Evolutionary conservation across 2,113 vertebrate genomes (phyloP).

Genomic region (Phoenicopterus ruber): DNA sequence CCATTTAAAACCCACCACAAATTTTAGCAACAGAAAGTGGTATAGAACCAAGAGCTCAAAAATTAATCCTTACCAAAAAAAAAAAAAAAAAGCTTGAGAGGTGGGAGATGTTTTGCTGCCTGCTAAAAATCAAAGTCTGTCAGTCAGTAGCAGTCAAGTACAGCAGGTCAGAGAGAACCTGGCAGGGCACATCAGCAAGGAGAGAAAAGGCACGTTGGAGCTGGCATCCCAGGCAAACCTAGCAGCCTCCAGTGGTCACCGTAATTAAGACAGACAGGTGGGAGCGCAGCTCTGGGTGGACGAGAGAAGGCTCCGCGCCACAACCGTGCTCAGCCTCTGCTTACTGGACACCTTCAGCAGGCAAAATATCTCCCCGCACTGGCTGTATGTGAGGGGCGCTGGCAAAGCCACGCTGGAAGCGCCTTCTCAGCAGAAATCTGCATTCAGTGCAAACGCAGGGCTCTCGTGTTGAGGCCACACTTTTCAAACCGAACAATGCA

Average conservation of each 20-base stretch:
- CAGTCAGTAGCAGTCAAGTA: neutral
- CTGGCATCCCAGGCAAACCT: neutral
- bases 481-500: neutral
- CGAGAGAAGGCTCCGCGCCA: neutral
- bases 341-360: neutral
- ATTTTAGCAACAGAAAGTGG: neutral
- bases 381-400: neutral
- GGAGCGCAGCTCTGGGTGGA: neutral
- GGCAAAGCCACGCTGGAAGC: neutral
- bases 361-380: neutral
- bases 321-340: neutral
- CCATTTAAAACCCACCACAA: neutral
- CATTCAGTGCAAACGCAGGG: neutral
- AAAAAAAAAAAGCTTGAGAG: neutral
- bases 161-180: neutral
- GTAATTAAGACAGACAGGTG: neutral
- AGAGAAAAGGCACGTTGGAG: neutral
- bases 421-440: neutral
- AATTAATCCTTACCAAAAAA: neutral
- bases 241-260: neutral
- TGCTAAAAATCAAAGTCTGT: neutral
- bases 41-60: neutral
- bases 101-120: neutral
- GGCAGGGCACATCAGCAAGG: neutral
- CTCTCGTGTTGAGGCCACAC: neutral